Evolutionary conservation across 2,888 invertebrate genomes (phyloP), one percentile per base, ranked within the genome.

Genomic region (Nasonovia ribisnigri): DNA sequence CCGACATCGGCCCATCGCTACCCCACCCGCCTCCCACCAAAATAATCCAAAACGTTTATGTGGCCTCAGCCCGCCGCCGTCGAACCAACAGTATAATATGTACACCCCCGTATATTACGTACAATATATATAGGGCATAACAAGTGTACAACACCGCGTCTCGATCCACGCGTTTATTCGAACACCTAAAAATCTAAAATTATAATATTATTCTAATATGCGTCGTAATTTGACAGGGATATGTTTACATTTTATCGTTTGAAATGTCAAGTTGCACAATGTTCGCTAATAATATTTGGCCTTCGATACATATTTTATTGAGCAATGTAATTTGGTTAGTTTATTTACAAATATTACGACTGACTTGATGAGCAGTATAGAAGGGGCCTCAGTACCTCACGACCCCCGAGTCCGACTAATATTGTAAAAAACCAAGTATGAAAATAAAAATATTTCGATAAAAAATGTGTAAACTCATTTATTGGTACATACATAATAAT

Each of bases 31-130:
- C 67, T 16, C 67, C 26, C 42, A 4, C 46, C 46, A 84, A 43
- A 84, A 84, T 43, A 43, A 84, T 43, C 43, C 57, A 29, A 89
- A 89, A 89, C 88, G 57, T 57, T 89, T 89, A 57, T 84, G 84
- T 29, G 88, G 57, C 88, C 43, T 43, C 57, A 8, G 1, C 10
- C 4, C 54, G 84, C 3, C 10, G 84, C 84, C 26, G n/a, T 29
- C 84, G 84, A 46, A 11, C n/a, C 16, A n/a, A 36, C 46, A 29
- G 43, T 11, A 11, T 84, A 46, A 11, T 46, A 11, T 46, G 43
- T 84, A 84, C 84, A 43, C 43, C 42, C 43, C 42, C 43, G 84
- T 46, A 42, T 43, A 13, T 13, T 67, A n/a, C 43, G 84, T 46
- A 42, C 29, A 13, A n/a, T 67, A n/a, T 67, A n/a, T n/a, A 16